Conservation (phyloP, 2,113 vertebrate genomes). For the Alosa alosa region DNA sequence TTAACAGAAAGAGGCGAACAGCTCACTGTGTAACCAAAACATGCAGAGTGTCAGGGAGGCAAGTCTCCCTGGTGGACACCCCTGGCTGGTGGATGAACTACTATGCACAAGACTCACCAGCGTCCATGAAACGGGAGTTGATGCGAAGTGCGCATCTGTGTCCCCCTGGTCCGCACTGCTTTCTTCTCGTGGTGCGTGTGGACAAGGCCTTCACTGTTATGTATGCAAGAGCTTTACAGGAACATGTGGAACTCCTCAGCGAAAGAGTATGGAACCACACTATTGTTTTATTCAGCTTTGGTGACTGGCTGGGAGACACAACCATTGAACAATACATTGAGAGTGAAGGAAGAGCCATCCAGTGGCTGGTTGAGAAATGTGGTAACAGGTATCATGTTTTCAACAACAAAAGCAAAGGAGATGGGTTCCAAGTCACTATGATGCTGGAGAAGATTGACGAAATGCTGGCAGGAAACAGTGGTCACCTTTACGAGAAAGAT, state of each 20-base stretch:
- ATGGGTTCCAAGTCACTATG: conserved; percentile 60
- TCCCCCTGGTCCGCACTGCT: conserved; percentile 62
- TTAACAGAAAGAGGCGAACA: conserved; percentile 41
- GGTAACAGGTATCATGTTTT: conserved; percentile 61
- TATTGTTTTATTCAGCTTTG: conserved; percentile 60
- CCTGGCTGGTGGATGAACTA: conserved; percentile 75
- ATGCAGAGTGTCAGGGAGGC: conserved; percentile 50
- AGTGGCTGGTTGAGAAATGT: conserved; percentile 56
- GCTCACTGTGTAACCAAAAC: conserved; percentile 36
- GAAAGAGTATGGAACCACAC: conserved; percentile 53
- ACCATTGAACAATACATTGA: conserved; percentile 60
- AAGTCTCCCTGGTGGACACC: conserved; percentile 66
- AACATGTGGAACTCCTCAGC: conserved; percentile 61
- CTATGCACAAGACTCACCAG: conserved; percentile 55
- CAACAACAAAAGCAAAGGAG: conserved; percentile 57
- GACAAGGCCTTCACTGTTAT: conserved; percentile 64
- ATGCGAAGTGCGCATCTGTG: conserved; percentile 49
- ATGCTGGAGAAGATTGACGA: conserved; percentile 67
- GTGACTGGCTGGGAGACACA: conserved; percentile 62
- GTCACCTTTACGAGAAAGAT: conserved; percentile 45
- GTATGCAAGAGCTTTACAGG: conserved; percentile 55
- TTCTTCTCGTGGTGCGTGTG: conserved; percentile 62
- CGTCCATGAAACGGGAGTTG: conserved; percentile 61
- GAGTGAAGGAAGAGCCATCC: conserved; percentile 60
- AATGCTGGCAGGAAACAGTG: conserved; percentile 25